Evolutionary conservation across 2,797 vertebrate species (phyloP).

Genomic region (Ambastaia sidthimunki): DNA sequence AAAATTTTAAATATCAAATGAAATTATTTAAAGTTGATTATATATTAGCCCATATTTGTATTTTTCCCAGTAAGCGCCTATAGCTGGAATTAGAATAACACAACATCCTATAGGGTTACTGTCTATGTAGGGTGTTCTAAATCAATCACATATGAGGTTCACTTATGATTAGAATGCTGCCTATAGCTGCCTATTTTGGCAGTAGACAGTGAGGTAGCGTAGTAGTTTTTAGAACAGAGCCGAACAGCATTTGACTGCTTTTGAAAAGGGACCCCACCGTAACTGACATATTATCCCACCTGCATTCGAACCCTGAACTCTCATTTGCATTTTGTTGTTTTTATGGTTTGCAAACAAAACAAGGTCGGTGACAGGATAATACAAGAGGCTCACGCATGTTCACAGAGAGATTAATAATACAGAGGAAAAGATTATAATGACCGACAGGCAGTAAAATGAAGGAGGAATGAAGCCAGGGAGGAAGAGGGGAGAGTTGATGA

Average conservation of each 20-base stretch:
- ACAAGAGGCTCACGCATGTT: slow-evolving; percentile 14
- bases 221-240: not conserved
- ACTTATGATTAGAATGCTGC: not conserved
- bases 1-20: too few species aligned
- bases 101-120: too few species aligned
- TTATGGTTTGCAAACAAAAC: slow-evolving; percentile 42
- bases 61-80: too few species aligned
- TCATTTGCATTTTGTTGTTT: slow-evolving; percentile 44
- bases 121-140: not conserved
- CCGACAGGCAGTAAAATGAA: slow-evolving; percentile 75
- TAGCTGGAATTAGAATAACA: too few species aligned
- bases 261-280: not conserved
- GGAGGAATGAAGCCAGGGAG: slow-evolving; percentile 67
- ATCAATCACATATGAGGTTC: not conserved
- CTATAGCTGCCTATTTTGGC: too few species aligned
- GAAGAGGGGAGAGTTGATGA: slow-evolving; percentile 68
- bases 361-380: slow-evolving; percentile 39
- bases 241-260: not conserved
- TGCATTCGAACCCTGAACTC: slow-evolving; percentile 31
- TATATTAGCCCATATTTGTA: too few species aligned
- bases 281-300: not conserved
- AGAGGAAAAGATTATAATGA: slow-evolving; percentile 77
- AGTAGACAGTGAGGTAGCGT: not conserved
- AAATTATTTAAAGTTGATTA: too few species aligned
- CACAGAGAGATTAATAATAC: slow-evolving; percentile 44